Conservation (phyloP, 2,797 vertebrate species). For the Cirrhinus molitorella region DNA sequence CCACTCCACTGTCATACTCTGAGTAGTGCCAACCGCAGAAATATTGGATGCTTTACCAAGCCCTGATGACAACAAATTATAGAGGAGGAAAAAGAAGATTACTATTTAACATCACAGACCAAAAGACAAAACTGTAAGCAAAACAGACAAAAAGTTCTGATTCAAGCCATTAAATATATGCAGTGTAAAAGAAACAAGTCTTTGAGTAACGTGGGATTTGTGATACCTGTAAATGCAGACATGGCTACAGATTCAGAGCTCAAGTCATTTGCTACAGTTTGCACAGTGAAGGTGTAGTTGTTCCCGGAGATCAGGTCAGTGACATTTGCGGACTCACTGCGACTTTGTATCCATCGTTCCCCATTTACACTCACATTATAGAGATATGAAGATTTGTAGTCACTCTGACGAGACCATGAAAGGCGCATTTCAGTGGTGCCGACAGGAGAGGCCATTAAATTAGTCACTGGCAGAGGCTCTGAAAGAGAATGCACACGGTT, state of each 20-base stretch:
- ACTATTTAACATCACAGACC: neutral
- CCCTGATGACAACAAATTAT: slow-evolving; percentile 55
- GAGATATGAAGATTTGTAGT: slow-evolving; percentile 61
- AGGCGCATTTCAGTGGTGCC: slow-evolving; percentile 63
- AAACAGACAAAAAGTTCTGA: neutral
- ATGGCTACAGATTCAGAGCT: slow-evolving; percentile 23
- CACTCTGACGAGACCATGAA: slow-evolving; percentile 62
- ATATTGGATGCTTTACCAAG: slow-evolving; percentile 62
- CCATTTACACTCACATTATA: slow-evolving; percentile 61
- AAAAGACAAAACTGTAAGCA: neutral
- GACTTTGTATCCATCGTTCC: neutral
- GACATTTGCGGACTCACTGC: slow-evolving; percentile 47
- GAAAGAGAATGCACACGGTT: slow-evolving; percentile 32
- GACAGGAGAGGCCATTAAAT: slow-evolving; percentile 38
- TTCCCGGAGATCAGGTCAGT: slow-evolving; percentile 59
- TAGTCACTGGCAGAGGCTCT: slow-evolving; percentile 71
- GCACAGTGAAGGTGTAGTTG: slow-evolving; percentile 66
- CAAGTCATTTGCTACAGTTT: slow-evolving; percentile 54
- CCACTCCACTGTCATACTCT: slow-evolving; percentile 70
- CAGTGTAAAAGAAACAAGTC: neutral
- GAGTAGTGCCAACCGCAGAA: slow-evolving; percentile 60
- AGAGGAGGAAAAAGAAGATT: neutral
- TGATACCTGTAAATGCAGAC: slow-evolving; percentile 67
- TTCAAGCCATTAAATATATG: neutral
- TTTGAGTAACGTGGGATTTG: neutral